Evolutionary conservation across 2,113 vertebrate genomes (phyloP).

Genomic region (Hippoglossus stenolepis): DNA sequence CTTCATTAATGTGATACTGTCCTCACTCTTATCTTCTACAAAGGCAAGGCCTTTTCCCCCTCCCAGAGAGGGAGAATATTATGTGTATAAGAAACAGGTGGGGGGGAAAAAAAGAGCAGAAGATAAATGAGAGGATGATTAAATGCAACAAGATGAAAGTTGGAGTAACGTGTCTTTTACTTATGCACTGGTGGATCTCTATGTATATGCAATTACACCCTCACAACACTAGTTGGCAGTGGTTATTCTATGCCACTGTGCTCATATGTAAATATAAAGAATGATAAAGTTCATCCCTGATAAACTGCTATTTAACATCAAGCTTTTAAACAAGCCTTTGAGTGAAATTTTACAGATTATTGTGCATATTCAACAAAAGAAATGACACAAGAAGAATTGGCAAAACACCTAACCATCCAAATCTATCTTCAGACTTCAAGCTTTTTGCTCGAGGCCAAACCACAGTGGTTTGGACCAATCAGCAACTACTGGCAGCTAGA

Average conservation of each 20-base stretch:
- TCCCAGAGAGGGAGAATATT: conserved; percentile 36
- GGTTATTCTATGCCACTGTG: too few species aligned
- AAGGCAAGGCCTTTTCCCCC: conserved; percentile 10
- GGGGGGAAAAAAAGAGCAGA: not conserved
- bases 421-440: not conserved
- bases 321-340: too few species aligned
- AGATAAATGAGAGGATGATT: conserved; percentile 25
- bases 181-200: not conserved
- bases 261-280: too few species aligned
- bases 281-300: too few species aligned
- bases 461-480: conserved; percentile 1
- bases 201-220: too few species aligned
- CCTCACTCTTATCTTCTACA: conserved; percentile 57
- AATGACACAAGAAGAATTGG: not conserved
- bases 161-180: not conserved
- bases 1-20: conserved; percentile 58
- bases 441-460: not conserved
- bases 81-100: not conserved
- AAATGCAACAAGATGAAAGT: not conserved
- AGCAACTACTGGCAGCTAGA: not conserved
- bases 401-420: not conserved
- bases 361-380: not conserved
- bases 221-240: too few species aligned
- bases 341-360: too few species aligned
- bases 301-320: too few species aligned